Base-by-base conservation (phyloP, 2,888 invertebrate genomes). In the Drosophila paranaensis region DNA sequence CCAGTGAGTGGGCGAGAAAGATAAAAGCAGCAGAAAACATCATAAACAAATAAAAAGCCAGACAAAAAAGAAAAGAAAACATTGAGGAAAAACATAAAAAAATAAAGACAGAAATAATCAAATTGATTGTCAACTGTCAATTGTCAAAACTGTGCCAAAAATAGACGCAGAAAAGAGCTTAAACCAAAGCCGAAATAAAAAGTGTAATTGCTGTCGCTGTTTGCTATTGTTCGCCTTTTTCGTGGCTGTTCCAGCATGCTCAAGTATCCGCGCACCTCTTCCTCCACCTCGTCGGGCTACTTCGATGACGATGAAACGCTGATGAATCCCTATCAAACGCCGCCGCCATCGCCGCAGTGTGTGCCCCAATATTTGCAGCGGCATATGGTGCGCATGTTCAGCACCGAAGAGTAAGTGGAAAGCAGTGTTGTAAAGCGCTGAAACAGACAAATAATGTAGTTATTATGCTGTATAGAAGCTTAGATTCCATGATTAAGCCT, bases 361-460 rank as follows among this genome's bases (percentile, higher is more conserved):
- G 88, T 90, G 67, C 90, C 90, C 20, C 87, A 87, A 35, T 88
- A 85, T 70, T 79, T 92, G 51, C 90, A 92, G 37, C 87, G 88
- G 37, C 91, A 91, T 72, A 92, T 92, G 69, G 89, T 92, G 56
- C 83, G 93, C 77, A 92, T 92, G 92, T 93, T 92, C 74, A 92
- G 92, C 79, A 81, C 84, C 11, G 92, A 92, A 91, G 92, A 92
- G 93, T 92, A 86, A 92, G 93, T 91, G 13, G 33, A 20, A 8
- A 20, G 13, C 33, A 50, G 50, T 50, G 50, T 50, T 50, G 30
- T 10, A 48, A 30, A 48, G 2, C 48, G 48, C 9, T 30, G 30
- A 5, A n/a, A 11, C 2, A 4, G 2, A 1, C 0, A 27, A 39
- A 6, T 39, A 2, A 9, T 4, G 10, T n/a, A 30, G 2, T n/a